Percentiles rank a stretch among this genome's conserved stretches.
Conservation (phyloP, 2,888 invertebrate genomes). For the Rhodophaea formosa region DNA sequence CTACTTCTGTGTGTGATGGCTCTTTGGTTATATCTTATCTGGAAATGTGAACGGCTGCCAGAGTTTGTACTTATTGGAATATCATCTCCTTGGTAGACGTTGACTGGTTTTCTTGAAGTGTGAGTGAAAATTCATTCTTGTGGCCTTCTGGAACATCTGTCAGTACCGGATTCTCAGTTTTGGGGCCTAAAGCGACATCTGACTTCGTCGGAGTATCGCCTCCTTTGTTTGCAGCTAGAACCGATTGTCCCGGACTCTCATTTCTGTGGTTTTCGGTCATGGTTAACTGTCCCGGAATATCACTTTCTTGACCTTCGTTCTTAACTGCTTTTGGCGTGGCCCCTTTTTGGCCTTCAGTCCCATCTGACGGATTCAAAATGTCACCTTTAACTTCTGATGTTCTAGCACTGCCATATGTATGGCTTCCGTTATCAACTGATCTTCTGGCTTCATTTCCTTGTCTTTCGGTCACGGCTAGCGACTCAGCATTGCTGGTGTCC, state of each 20-base stretch:
- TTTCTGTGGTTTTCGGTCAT: background rate
- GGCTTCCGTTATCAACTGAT: background rate
- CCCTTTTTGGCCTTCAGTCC: background rate
- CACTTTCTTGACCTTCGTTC: background rate
- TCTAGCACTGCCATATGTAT: background rate
- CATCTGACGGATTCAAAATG: background rate
- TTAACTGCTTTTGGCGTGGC: background rate
- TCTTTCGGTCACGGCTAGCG: too few species aligned
- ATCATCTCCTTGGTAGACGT: too few species aligned
- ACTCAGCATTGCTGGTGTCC: too few species aligned
- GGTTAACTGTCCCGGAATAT: background rate
- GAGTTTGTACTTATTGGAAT: too few species aligned
- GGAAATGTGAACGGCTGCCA: too few species aligned
- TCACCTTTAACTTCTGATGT: background rate
- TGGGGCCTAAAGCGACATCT: background rate
- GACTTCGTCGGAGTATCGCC: background rate
- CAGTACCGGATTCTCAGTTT: background rate
- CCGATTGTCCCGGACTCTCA: background rate
- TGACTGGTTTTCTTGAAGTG: too few species aligned
- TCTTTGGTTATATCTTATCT: too few species aligned
- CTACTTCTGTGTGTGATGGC: too few species aligned
- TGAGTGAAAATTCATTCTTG: too few species aligned
- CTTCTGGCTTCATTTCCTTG: background rate
- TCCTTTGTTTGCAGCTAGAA: background rate
- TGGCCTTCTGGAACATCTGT: too few species aligned